Conservation (phyloP, 2,113 vertebrate genomes). For the Chionodraco myersi region DNA sequence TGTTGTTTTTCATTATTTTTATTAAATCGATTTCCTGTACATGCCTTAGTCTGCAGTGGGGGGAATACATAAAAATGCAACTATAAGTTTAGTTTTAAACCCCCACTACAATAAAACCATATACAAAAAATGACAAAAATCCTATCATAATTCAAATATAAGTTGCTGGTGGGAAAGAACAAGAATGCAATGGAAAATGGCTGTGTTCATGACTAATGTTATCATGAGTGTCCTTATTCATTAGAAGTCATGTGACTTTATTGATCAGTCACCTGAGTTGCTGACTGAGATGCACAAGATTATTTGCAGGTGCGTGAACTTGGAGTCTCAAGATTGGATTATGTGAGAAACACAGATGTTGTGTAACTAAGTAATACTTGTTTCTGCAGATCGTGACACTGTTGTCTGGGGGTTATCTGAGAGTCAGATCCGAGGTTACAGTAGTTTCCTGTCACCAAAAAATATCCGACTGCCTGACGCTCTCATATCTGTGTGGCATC, state of each 20-base stretch:
- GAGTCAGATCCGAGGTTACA: conserved; percentile 27
- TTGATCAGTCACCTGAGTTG: not conserved
- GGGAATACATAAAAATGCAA: not conserved
- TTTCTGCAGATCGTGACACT: not conserved
- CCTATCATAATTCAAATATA: too few species aligned
- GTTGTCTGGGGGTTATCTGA: conserved; percentile 48
- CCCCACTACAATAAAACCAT: not conserved
- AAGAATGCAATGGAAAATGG: not conserved
- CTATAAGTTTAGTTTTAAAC: not conserved
- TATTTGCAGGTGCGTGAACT: not conserved
- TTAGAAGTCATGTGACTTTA: too few species aligned
- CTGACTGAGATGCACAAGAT: not conserved
- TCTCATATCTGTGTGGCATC: conserved; percentile 57
- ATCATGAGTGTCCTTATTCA: not conserved
- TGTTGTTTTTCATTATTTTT: too few species aligned
- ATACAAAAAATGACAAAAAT: not conserved
- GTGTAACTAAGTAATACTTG: conserved; percentile 13
- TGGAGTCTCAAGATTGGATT: conserved; percentile 7
- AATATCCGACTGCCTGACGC: conserved; percentile 28
- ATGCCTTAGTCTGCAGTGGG: not conserved
- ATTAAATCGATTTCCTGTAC: not conserved
- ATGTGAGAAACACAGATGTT: conserved; percentile 48
- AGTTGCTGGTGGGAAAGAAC: not conserved
- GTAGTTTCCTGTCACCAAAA: not conserved
- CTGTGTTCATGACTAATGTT: not conserved